These are phyloP conservation scores for Platysteira castanea DNA, from an alignment of 2,113 vertebrate genomes.

Conservation along the genomic window DNA sequence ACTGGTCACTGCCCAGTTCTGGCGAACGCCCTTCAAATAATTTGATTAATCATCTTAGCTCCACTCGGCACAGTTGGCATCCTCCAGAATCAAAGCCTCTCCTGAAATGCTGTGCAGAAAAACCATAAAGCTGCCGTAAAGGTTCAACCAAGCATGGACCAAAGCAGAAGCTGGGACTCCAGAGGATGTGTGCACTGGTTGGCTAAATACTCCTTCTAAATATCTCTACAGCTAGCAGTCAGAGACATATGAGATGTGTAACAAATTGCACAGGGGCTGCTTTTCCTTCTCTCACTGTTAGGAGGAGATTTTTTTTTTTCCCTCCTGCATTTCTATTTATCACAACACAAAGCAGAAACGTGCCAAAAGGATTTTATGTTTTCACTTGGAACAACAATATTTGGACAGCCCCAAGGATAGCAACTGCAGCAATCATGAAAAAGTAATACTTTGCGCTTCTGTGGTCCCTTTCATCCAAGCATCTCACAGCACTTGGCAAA, in stretches of 20 bases:
- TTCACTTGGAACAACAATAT: conserved; percentile 19
- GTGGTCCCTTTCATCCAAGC: background rate
- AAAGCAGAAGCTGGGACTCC: background rate
- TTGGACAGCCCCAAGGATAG: conserved; percentile 32
- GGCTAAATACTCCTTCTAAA: conserved; percentile 26
- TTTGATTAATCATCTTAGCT: conserved; percentile 53
- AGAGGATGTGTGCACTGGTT: conserved; percentile 25
- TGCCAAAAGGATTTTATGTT: conserved; percentile 29
- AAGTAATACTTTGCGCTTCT: conserved; percentile 39
- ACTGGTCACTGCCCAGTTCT: conserved; percentile 44
- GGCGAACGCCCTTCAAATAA: conserved; percentile 27
- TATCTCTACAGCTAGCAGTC: conserved; percentile 24
- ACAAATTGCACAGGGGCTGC: conserved; percentile 47
- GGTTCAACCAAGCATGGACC: conserved; percentile 50
- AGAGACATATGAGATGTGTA: conserved; percentile 42
- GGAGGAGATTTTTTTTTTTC: background rate
- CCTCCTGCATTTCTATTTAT: conserved; percentile 28
- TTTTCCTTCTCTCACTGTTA: conserved; percentile 7
- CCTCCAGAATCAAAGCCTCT: conserved; percentile 14
- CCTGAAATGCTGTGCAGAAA: background rate
- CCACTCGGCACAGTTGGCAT: background rate
- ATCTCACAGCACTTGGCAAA: background rate
- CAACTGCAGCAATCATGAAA: conserved; percentile 35
- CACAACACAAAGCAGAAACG: background rate
- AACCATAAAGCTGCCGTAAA: conserved; percentile 17